Evolutionary conservation across 2,797 vertebrate species (phyloP).

Genomic region (Synanceia verrucosa): DNA sequence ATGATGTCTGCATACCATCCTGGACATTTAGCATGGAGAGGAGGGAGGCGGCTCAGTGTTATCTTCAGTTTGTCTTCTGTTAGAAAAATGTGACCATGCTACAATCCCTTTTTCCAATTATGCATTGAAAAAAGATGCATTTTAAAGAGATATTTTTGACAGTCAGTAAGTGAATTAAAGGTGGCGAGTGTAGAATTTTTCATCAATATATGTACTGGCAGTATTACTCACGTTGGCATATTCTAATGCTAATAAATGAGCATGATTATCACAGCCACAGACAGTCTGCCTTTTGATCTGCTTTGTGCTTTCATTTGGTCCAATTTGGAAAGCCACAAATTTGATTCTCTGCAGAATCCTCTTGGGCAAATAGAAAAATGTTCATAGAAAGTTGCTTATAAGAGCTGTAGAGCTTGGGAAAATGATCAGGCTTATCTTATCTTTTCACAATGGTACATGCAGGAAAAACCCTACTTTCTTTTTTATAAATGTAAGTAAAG

Average conservation of each 20-base stretch:
- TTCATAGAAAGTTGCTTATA: conserved; percentile 17
- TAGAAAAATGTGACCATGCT: conserved; percentile 37
- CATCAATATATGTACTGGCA: conserved; percentile 15
- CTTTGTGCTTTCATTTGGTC: conserved; percentile 60
- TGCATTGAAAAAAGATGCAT: conserved; percentile 33
- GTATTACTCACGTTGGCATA: conserved; percentile 30
- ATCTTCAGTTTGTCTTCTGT: conserved; percentile 21
- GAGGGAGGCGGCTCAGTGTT: conserved; percentile 1
- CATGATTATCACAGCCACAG: conserved; percentile 41
- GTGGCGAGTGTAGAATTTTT: conserved; percentile 15
- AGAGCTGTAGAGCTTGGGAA: not conserved
- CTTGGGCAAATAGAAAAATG: conserved; percentile 16
- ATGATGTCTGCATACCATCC: conserved; percentile 10
- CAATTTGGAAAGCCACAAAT: conserved; percentile 50
- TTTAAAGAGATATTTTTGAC: conserved; percentile 32
- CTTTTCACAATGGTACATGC: not conserved
- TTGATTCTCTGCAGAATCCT: conserved; percentile 44
- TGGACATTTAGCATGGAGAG: conserved; percentile 14
- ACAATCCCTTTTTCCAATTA: conserved; percentile 52
- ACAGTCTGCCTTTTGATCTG: conserved; percentile 46
- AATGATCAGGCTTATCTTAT: conserved; percentile 9
- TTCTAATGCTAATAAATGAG: conserved; percentile 62
- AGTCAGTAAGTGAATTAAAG: conserved; percentile 54
- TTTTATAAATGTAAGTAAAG: not conserved
- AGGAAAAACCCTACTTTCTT: not conserved